A percentile compares a stretch with the other conserved stretches of the same genome.
Conservation (phyloP, 92 coral and sea anemone genomes). For the Diadumene lineata region DNA sequence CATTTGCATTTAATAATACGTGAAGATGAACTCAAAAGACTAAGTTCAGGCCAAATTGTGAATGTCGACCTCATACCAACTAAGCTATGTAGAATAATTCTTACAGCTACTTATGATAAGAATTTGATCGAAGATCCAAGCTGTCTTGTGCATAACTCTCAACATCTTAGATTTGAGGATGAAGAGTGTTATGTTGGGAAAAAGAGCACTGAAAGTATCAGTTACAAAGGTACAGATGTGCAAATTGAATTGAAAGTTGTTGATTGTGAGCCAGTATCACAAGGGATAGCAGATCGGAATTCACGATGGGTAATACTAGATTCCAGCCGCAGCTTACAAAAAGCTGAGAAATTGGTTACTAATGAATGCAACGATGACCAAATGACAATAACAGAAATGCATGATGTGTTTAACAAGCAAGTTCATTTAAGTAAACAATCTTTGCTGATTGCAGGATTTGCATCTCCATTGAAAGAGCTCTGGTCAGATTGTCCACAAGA, state of each 20-base stretch:
- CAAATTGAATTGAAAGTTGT: conserved; percentile 12
- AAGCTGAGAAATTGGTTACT: not conserved
- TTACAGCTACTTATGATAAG: conserved; percentile 43
- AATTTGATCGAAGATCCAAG: not conserved
- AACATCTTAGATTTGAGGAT: conserved; percentile 1
- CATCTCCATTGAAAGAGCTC: conserved; percentile 25
- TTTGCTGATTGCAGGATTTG: conserved; percentile 62
- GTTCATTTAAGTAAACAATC: conserved; percentile 4
- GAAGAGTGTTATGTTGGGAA: not conserved
- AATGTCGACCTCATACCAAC: conserved; percentile 42
- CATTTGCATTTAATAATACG: conserved; percentile 21
- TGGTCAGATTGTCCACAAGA: conserved; percentile 7
- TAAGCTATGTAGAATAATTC: conserved; percentile 48
- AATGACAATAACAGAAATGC: not conserved
- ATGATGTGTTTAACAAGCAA: not conserved
- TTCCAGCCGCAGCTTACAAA: not conserved
- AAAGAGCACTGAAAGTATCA: not conserved
- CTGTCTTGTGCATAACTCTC: conserved; percentile 14
- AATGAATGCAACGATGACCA: not conserved
- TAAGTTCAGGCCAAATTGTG: conserved; percentile 28
- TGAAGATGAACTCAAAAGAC: conserved; percentile 5
- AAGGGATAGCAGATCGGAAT: conserved; percentile 38
- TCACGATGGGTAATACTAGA: conserved; percentile 19
- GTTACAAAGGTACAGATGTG: not conserved
- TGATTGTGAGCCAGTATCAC: conserved; percentile 64